Evolutionary conservation across 2,797 vertebrate genomes (phyloP), one percentile per base, ranked within the genome.

Genomic region (Eleutherodactylus coqui): DNA sequence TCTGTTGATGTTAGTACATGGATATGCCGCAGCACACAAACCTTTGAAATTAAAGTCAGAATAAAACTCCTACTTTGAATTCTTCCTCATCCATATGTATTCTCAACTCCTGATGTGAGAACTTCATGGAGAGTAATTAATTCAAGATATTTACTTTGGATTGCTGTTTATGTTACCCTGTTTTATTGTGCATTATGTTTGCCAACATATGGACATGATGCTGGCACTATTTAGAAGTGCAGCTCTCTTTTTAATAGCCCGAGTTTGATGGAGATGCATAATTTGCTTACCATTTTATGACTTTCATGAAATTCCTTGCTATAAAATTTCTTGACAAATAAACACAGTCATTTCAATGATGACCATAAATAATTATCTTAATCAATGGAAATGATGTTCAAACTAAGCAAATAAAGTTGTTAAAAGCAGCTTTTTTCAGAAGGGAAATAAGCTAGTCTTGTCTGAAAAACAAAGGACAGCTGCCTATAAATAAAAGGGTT

Each of bases 331-430:
- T 69, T 84, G 69, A 80, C 82, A 87, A 87, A 84, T 62, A 84
- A 80, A 87, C 45, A 69, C 82, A 84, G 82, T 80, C 51, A 64
- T 69, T 79, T 73, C 86, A 81, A 45, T 80, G 55, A 81, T 87
- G 82, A 76, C 69, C 82, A 87, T 87, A 87, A 87, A 87, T 87
- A 87, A 87, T 87, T 84, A 84, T 75, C 77, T 80, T 87, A 87
- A 84, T 81, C 86, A 87, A 81, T 80, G 77, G 49, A 84, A 87
- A 85, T 84, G 8, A 87, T 81, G 45, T 53, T 82, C 36, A 72
- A 69, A 41, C 60, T 70, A 58, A 38, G 60, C 36, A 82, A 70
- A 86, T 77, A 82, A 82, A 62, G 47, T 86, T 76, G 36, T 82
- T 49, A 49, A 81, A 81, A 81, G 34, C 27, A 32, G 32, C 29